Evolutionary conservation across 2,888 invertebrate genomes (phyloP).

Genomic region (Euphydryas editha): DNA sequence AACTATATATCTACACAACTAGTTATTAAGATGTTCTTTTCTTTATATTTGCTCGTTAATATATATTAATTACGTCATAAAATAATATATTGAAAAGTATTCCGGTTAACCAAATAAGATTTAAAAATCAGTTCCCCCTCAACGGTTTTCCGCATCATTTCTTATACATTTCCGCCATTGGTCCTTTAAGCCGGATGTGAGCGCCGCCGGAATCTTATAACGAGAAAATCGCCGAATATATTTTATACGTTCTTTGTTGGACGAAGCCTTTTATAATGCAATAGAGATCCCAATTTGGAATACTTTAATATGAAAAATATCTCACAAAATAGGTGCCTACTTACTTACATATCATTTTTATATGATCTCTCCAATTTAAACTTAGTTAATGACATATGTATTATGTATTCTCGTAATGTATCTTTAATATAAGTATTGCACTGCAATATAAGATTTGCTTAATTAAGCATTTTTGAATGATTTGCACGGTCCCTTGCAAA

Average conservation of each 20-base stretch:
- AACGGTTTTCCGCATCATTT: constrained; percentile 56
- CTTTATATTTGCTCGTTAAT: neutral
- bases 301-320: constrained; percentile 5
- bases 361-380: neutral
- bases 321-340: neutral
- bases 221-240: constrained; percentile 58
- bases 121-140: constrained; percentile 42
- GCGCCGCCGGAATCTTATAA: constrained; percentile 68
- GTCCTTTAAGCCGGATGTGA: constrained; percentile 69
- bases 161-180: constrained; percentile 68
- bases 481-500: neutral
- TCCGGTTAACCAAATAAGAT: constrained; percentile 32
- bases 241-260: constrained; percentile 26
- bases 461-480: neutral
- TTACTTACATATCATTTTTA: neutral
- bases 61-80: neutral
- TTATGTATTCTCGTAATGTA: neutral
- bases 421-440: neutral
- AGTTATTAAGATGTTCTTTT: constrained; percentile 9
- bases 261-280: constrained; percentile 22
- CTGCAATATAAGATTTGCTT: neutral
- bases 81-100: constrained; percentile 14
- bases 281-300: constrained; percentile 12
- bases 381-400: neutral
- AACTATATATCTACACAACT: constrained; percentile 26